phyloP scores from a whole-genome alignment of 2,888 invertebrate species.

The Rhagophthalmus giganteus region DNA sequence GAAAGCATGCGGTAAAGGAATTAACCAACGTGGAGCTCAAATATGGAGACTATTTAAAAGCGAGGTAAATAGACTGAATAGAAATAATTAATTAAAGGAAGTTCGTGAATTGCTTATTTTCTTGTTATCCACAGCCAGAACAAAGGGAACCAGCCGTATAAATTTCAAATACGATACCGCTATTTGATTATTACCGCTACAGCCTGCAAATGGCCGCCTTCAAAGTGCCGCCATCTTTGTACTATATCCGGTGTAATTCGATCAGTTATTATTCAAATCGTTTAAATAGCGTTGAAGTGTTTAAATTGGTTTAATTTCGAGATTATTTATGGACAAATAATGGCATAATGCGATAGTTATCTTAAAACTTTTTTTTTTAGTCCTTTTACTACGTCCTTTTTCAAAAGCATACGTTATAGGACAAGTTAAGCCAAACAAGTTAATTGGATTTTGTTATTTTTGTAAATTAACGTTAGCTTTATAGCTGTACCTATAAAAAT shows the following conservation, averaged over 20 bases:
- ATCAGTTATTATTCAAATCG: slow-evolving; percentile 19
- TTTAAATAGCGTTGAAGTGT: slow-evolving; percentile 19
- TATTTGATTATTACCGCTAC: slow-evolving; percentile 32
- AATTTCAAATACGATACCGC: slow-evolving; percentile 30
- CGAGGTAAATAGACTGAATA: slow-evolving; percentile 9
- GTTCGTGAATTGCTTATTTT: slow-evolving; percentile 38
- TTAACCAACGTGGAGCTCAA: no score
- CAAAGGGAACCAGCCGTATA: slow-evolving; percentile 31
- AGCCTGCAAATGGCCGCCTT: slow-evolving; percentile 35
- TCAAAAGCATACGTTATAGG: no score
- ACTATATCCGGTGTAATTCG: slow-evolving; percentile 26
- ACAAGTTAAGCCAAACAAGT: no score
- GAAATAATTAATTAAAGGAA: slow-evolving; percentile 38
- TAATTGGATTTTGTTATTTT: no score
- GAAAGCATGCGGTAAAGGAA: slow-evolving; percentile 2
- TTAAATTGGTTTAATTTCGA: slow-evolving; percentile 19
- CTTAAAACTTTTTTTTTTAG: no score
- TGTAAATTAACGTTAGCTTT: no score
- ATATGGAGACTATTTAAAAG: no score
- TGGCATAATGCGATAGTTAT: slow-evolving; percentile 2
- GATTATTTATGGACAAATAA: slow-evolving; percentile 4
- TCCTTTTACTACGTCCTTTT: no score
- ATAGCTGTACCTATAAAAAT: no score
- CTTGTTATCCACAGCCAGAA: slow-evolving; percentile 34
- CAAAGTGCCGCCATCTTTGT: slow-evolving; percentile 38